These are phyloP conservation scores for Abrostola tripartita DNA, from an alignment of 2,888 invertebrate species.

Conservation along the genomic window DNA sequence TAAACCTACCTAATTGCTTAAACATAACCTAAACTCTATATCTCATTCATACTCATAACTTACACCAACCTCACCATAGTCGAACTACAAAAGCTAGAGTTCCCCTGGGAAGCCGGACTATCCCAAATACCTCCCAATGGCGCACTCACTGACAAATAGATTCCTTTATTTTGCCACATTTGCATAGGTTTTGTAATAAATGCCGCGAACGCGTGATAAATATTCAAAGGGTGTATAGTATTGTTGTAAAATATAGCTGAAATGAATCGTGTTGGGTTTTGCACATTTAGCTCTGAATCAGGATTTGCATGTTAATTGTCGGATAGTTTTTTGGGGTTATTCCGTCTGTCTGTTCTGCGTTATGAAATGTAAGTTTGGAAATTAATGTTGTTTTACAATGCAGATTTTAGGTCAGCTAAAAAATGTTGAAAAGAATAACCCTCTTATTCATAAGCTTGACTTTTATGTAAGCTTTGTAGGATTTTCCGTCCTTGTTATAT, in stretches of 20 bases:
- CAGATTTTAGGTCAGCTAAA: not conserved
- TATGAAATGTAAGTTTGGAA: slow-evolving; percentile 9
- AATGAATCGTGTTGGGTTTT: slow-evolving; percentile 48
- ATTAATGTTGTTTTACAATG: slow-evolving; percentile 1
- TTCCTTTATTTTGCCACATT: slow-evolving; percentile 56
- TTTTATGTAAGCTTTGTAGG: not conserved
- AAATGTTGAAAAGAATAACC: not conserved
- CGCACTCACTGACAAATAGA: slow-evolving; percentile 51
- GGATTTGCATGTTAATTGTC: slow-evolving; percentile 46
- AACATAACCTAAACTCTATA: not conserved
- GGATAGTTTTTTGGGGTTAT: slow-evolving; percentile 42
- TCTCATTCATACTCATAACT: slow-evolving; percentile 23
- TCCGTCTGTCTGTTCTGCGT: slow-evolving; percentile 1
- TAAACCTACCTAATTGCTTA: too few species aligned
- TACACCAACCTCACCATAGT: slow-evolving; percentile 7
- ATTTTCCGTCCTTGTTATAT: not conserved
- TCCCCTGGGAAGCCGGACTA: slow-evolving; percentile 39
- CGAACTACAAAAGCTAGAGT: slow-evolving; percentile 39
- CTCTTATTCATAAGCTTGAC: not conserved
- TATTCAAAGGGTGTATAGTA: slow-evolving; percentile 54
- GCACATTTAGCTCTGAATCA: slow-evolving; percentile 29
- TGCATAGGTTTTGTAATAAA: slow-evolving; percentile 61
- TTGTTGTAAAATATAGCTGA: slow-evolving; percentile 47
- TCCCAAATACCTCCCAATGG: slow-evolving; percentile 38
- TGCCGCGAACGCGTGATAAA: slow-evolving; percentile 55